A percentile compares a stretch with the other conserved stretches of the same genome.
Conservation (phyloP, 2,797 vertebrate genomes). For the Rhabdomys pumilio region DNA sequence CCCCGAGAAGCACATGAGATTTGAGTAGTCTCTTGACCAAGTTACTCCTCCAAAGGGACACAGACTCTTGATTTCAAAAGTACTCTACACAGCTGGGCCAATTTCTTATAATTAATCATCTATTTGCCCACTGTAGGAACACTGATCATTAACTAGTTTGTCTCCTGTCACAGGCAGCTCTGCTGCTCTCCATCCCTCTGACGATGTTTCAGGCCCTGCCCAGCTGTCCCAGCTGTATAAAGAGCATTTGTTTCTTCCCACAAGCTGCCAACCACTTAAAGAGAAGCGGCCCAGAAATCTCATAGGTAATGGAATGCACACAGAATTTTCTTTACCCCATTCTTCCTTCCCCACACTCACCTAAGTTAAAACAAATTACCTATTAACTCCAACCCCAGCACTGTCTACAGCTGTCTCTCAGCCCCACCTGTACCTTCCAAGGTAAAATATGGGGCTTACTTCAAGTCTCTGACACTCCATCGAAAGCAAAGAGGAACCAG, state of each 20-base stretch:
- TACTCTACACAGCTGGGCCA: background rate
- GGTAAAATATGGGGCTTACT: background rate
- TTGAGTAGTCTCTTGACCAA: slow-evolving; percentile 14
- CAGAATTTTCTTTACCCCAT: background rate
- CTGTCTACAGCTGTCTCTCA: background rate
- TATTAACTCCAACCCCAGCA: slow-evolving; percentile 48
- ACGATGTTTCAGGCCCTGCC: background rate
- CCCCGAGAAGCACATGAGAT: background rate
- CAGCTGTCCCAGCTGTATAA: background rate
- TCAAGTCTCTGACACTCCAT: background rate
- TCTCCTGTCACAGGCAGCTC: background rate
- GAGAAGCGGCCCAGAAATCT: background rate
- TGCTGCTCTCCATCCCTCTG: background rate
- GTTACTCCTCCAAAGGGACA: background rate
- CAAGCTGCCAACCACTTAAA: background rate
- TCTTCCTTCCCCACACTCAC: background rate
- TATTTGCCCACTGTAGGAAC: background rate
- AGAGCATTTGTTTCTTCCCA: background rate
- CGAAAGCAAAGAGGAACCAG: background rate
- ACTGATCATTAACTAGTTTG: background rate
- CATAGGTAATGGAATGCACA: background rate
- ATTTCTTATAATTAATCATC: background rate
- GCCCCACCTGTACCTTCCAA: background rate
- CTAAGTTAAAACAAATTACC: slow-evolving; percentile 55
- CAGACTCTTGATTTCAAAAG: background rate